A percentile compares a stretch with the other conserved stretches of the same genome.
phyloP scores from a whole-genome alignment of 2,888 invertebrate genomes.

The Eristalis pertinax region DNA sequence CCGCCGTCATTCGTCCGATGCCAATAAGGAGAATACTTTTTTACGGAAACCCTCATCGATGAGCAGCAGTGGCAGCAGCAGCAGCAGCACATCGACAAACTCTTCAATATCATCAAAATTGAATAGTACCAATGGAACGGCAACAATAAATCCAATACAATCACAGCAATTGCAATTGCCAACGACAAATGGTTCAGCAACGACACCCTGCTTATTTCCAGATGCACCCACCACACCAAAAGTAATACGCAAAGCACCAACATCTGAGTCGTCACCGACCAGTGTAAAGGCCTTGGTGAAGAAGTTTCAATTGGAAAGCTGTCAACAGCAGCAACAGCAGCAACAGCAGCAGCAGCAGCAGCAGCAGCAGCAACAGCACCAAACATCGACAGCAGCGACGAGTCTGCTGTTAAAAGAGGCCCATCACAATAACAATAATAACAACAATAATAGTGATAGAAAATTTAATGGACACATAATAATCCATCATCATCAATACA shows the following conservation, averaged over 20 bases:
- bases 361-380: conserved; percentile 17
- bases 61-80: conserved; percentile 68
- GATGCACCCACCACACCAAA: conserved; percentile 87
- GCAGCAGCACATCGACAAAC: conserved; percentile 58
- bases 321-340: conserved; percentile 39
- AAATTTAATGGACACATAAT: conserved; percentile 61
- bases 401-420: conserved; percentile 62
- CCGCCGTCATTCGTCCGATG: conserved; percentile 78
- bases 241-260: conserved; percentile 85
- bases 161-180: conserved; percentile 65
- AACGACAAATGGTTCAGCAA: conserved; percentile 71
- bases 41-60: conserved; percentile 76
- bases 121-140: conserved; percentile 50
- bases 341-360: neutral
- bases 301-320: conserved; percentile 80
- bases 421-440: conserved; percentile 65
- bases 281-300: conserved; percentile 81
- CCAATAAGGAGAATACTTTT: conserved; percentile 80
- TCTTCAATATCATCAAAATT: conserved; percentile 64
- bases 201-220: conserved; percentile 82
- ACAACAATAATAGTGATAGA: conserved; percentile 62
- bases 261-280: conserved; percentile 82
- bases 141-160: conserved; percentile 73
- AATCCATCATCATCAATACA: conserved; percentile 60
- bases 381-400: conserved; percentile 40